These are phyloP conservation scores for Uria lomvia DNA, from an alignment of 2,113 vertebrate genomes.

Conservation along the genomic window DNA sequence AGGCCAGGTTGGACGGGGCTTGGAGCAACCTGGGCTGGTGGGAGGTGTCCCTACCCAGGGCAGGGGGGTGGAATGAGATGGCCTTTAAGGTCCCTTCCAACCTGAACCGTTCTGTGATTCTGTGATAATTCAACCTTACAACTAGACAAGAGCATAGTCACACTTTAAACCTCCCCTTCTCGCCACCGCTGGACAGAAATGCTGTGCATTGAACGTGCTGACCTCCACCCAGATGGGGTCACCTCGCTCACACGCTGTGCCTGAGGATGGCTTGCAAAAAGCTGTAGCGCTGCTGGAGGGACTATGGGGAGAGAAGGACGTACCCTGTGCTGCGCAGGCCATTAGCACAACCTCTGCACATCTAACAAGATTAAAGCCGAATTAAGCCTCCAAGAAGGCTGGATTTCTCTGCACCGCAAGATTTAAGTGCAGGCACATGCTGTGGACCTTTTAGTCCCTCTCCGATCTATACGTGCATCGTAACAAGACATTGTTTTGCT, in stretches of 20 bases:
- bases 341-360: neutral
- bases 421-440: accelerated
- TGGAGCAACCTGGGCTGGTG: no score
- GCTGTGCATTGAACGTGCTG: neutral
- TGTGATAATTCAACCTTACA: neutral
- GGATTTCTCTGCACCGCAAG: neutral
- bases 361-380: neutral
- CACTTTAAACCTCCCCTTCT: neutral
- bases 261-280: neutral
- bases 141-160: neutral
- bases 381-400: neutral
- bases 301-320: neutral
- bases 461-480: accelerated
- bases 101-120: no score
- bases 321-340: accelerated
- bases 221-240: neutral
- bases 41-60: no score
- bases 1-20: no score
- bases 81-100: no score
- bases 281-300: neutral
- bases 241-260: accelerated
- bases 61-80: no score
- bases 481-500: neutral
- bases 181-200: neutral
- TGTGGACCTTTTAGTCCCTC: neutral